Conservation (phyloP, 2,113 vertebrate species). For the Coregonus clupeaformis region DNA sequence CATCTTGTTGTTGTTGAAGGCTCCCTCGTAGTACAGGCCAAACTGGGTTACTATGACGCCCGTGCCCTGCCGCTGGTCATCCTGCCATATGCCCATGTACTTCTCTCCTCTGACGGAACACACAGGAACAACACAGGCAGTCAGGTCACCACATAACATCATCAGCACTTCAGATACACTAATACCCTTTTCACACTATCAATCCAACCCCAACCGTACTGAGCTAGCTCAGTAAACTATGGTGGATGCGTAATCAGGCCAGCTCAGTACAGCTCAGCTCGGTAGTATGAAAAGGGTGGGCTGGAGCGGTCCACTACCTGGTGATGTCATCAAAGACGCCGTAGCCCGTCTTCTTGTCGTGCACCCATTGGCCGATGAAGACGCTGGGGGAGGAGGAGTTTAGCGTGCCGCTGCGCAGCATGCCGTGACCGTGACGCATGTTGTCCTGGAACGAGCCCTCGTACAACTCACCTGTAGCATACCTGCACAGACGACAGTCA, state of each 20-base stretch:
- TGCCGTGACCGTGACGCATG: slow-evolving; percentile 92
- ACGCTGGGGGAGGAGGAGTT: slow-evolving; percentile 94
- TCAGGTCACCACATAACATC: not conserved
- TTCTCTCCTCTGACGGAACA: slow-evolving; percentile 86
- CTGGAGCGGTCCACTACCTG: slow-evolving; percentile 71
- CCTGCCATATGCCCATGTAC: slow-evolving; percentile 98
- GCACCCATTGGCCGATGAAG: slow-evolving; percentile 95
- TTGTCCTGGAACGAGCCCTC: slow-evolving; percentile 94
- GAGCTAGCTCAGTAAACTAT: no score
- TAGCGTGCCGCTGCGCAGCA: slow-evolving; percentile 90
- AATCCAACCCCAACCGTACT: no score
- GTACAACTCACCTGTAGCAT: slow-evolving; percentile 90
- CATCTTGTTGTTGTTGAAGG: slow-evolving; percentile 95
- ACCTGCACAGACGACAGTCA: slow-evolving; percentile 67
- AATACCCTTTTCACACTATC: no score
- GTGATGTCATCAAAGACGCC: slow-evolving; percentile 98
- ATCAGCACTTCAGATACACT: not conserved
- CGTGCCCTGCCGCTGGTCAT: slow-evolving; percentile 87
- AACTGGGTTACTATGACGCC: slow-evolving; percentile 98
- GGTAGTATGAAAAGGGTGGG: no score
- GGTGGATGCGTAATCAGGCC: no score
- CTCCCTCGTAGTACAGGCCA: slow-evolving; percentile 94
- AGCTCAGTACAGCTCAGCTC: no score
- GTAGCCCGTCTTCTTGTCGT: slow-evolving; percentile 94
- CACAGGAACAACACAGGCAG: not conserved